These are phyloP conservation scores for Cottus gobio DNA, from an alignment of 2,113 vertebrate species.

Conservation along the genomic window DNA sequence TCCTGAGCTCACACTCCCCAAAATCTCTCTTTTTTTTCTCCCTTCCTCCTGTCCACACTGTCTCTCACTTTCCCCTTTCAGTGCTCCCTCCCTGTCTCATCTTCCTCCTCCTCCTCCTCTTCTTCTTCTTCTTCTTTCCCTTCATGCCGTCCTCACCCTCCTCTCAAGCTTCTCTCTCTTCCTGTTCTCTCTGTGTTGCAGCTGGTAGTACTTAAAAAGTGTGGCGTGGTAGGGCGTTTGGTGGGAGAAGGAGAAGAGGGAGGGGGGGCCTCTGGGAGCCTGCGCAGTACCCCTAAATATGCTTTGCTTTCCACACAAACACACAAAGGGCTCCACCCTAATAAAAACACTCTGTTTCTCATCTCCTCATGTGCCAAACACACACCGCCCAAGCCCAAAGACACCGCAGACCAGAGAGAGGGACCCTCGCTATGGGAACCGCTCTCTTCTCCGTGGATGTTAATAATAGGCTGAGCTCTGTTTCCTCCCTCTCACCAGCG, in stretches of 20 bases:
- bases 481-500: constrained; percentile 56
- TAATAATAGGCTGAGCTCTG: constrained; percentile 65
- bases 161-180: constrained; percentile 45
- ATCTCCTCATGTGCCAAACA: constrained; percentile 76
- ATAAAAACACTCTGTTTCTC: constrained; percentile 80
- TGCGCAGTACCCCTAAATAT: constrained; percentile 74
- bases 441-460: constrained; percentile 50
- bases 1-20: constrained; percentile 63
- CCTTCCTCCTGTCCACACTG: constrained; percentile 15
- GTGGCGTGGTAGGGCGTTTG: constrained; percentile 69
- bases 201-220: constrained; percentile 84
- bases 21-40: constrained; percentile 20
- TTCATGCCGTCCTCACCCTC: constrained; percentile 21
- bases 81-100: constrained; percentile 28
- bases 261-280: constrained; percentile 58
- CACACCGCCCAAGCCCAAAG: constrained; percentile 67
- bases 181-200: constrained; percentile 71
- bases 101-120: background rate
- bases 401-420: constrained; percentile 29
- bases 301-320: constrained; percentile 70
- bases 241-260: constrained; percentile 44
- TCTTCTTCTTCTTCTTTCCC: constrained; percentile 2
- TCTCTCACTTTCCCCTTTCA: constrained; percentile 41
- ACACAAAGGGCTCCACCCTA: constrained; percentile 76
- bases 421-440: constrained; percentile 54